phyloP scores from a whole-genome alignment of 2,797 vertebrate genomes.

The Podargus strigoides region DNA sequence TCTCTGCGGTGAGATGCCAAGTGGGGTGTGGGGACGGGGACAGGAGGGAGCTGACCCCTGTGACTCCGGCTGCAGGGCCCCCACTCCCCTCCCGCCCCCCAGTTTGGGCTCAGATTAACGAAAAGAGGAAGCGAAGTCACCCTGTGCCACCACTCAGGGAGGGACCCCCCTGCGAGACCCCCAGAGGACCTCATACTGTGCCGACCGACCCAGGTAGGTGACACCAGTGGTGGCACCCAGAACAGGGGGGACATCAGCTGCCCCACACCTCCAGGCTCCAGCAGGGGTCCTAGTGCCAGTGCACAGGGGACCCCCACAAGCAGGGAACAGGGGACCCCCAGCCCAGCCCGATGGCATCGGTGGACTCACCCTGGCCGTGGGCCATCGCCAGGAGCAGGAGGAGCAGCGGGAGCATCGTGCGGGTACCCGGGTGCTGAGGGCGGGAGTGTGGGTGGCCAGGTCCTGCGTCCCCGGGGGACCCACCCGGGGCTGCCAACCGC shows the following conservation, averaged over 20 bases:
- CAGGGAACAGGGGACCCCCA: neutral
- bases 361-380: neutral
- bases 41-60: neutral
- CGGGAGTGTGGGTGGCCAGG: neutral
- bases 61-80: accelerated
- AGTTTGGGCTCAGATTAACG: accelerated
- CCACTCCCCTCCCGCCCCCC: accelerated
- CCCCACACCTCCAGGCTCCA: accelerated
- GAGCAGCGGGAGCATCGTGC: slow-evolving; percentile 28
- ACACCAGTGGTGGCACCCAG: neutral
- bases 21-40: no score
- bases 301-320: no score
- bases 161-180: neutral
- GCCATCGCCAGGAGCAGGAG: neutral
- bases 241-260: accelerated
- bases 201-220: neutral
- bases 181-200: no score
- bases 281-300: accelerated
- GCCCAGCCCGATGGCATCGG: accelerated
- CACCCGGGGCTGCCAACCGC: neutral
- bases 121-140: neutral
- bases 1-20: accelerated
- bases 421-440: neutral
- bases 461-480: neutral
- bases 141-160: accelerated